Evolutionary conservation across 1,140 invertebrate genomes (phyloP), one percentile per base, ranked within the genome.

Genomic region (Asbolus verrucosus): DNA sequence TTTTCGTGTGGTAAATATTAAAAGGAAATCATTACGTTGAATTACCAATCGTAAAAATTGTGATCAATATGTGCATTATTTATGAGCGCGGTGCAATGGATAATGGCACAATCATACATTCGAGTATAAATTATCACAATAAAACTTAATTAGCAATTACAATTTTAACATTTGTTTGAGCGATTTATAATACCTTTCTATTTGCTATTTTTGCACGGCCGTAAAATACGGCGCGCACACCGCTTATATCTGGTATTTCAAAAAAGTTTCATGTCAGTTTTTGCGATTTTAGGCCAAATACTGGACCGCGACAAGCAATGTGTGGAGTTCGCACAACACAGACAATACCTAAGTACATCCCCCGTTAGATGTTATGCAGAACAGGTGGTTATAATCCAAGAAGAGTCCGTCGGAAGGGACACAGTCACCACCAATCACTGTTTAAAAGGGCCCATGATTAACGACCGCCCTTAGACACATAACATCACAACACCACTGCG

Each of bases 291-390:
- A 54, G 43, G 18, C 43, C 18, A 27, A n/a, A 46, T 46, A 46
- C 6, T 46, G 3, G 41, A 5, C 19, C n/a, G 9, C n/a, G 19
- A 11, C 0, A n/a, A 6, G 39, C 54, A 30, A 61, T 59, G 19
- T 27, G 21, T n/a, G 31, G n/a, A 21, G 6, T 21, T 24, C 24
- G 50, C 19, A 50, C 11, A 50, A 50, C 19, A 59, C n/a, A 21
- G n/a, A 31, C 36, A 63, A 63, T 63, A 63, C 61, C 61, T 63
- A 63, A 63, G 36, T 63, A 63, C 61, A 54, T 54, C 46, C 46
- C 41, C 46, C 46, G 19, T 54, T 54, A 11, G 46, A 2, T 54
- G 46, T 54, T 54, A 54, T 27, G 46, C 5, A 36, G 33, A 54
- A 54, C 46, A 54, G 46, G 46, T 54, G 46, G 46, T 54, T 54